Conservation (phyloP, 2,888 invertebrate genomes). For the Ectemnius cavifrons region DNA sequence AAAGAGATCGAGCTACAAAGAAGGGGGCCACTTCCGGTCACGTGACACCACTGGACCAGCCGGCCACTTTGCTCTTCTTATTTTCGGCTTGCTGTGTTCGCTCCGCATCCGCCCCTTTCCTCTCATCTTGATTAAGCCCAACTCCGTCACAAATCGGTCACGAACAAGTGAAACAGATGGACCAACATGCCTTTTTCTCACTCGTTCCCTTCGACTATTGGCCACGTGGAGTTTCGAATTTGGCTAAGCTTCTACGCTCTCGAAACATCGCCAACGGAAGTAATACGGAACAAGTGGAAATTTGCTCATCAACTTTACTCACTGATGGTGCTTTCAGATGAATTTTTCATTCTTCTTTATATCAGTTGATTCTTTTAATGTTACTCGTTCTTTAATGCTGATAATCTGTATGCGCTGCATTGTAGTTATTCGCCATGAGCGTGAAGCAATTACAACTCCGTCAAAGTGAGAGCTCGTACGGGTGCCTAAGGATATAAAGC, state of each 20-base stretch:
- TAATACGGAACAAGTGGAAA: slow-evolving; percentile 12
- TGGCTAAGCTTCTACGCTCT: background rate
- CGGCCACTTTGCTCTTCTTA: slow-evolving; percentile 77
- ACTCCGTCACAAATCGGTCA: slow-evolving; percentile 58
- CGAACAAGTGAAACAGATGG: slow-evolving; percentile 51
- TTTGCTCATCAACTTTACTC: slow-evolving; percentile 46
- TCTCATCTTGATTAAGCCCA: slow-evolving; percentile 50
- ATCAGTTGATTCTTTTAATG: background rate
- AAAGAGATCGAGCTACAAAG: slow-evolving; percentile 48
- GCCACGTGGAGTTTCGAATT: slow-evolving; percentile 24
- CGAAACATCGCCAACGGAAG: slow-evolving; percentile 2
- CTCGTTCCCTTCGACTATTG: background rate
- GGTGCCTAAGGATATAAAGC: slow-evolving; percentile 9
- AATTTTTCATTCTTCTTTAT: background rate
- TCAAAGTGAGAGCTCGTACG: slow-evolving; percentile 16
- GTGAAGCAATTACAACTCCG: slow-evolving; percentile 24
- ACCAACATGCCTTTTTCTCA: slow-evolving; percentile 14
- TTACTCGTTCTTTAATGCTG: no score
- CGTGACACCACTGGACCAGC: slow-evolving; percentile 74
- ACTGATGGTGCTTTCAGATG: slow-evolving; percentile 34
- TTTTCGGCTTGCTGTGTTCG: slow-evolving; percentile 74
- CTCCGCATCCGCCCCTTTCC: slow-evolving; percentile 32
- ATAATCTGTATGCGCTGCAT: no score
- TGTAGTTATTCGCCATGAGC: slow-evolving; percentile 13
- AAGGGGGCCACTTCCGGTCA: slow-evolving; percentile 76